Evolutionary conservation across 2,797 vertebrate species (phyloP).

Genomic region (Perodicticus potto): DNA sequence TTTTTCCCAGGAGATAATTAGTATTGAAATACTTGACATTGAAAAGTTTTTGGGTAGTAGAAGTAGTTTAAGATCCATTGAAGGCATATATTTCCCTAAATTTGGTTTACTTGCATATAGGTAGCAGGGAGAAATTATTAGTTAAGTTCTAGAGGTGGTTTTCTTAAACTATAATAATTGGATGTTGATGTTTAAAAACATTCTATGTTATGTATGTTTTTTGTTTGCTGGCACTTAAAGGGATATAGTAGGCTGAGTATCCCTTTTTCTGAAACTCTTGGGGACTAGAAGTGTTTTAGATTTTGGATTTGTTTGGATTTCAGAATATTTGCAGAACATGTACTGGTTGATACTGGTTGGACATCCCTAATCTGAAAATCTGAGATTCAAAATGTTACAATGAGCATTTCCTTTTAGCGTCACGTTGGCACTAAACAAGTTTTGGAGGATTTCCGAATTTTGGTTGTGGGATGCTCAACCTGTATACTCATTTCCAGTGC

Average conservation of each 20-base stretch:
- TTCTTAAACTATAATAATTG: constrained; percentile 60
- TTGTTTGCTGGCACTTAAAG: constrained; percentile 59
- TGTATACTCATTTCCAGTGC: constrained; percentile 43
- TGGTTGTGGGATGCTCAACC: not conserved
- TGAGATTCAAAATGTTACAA: not conserved
- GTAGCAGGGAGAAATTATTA: constrained; percentile 45
- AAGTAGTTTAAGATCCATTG: not conserved
- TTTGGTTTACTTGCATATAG: constrained; percentile 57
- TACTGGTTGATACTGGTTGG: not conserved
- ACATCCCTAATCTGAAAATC: not conserved
- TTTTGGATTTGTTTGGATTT: not conserved
- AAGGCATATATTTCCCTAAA: not conserved
- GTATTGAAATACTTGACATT: constrained; percentile 48
- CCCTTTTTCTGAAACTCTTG: not conserved
- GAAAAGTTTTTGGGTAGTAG: not conserved
- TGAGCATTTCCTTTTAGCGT: not conserved
- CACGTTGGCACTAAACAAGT: not conserved
- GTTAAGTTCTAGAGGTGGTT: constrained; percentile 48
- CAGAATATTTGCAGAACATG: not conserved
- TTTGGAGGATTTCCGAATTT: not conserved
- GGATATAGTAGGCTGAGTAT: not conserved
- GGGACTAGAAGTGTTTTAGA: not conserved
- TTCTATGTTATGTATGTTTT: not conserved
- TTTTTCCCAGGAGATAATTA: constrained; percentile 5
- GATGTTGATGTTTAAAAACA: constrained; percentile 60